phyloP scores from a whole-genome alignment of 2,888 invertebrate species.

The Xestia c-nigrum region DNA sequence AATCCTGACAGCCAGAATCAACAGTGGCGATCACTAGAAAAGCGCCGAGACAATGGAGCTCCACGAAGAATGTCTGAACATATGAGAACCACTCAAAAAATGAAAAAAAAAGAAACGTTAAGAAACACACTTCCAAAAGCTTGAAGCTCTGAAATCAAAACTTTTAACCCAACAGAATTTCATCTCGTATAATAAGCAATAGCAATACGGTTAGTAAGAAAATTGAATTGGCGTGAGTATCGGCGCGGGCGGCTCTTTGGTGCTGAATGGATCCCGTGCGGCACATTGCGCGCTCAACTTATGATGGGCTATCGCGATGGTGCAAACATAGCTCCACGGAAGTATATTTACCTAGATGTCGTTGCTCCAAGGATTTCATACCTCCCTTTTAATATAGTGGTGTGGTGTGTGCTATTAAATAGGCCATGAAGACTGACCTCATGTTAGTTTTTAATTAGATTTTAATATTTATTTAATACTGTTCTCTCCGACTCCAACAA shows the following conservation, averaged over 20 bases:
- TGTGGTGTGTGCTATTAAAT: conserved; percentile 20
- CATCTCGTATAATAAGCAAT: conserved; percentile 69
- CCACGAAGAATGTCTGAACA: background rate
- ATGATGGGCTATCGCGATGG: conserved; percentile 78
- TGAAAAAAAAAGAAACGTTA: background rate
- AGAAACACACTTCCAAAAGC: background rate
- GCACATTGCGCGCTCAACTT: conserved; percentile 80
- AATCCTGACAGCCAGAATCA: no score
- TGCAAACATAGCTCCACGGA: conserved; percentile 51
- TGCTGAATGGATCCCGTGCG: conserved; percentile 87
- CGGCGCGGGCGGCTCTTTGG: conserved; percentile 83
- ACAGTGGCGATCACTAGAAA: no score
- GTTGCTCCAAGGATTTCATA: conserved; percentile 44
- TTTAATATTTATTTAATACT: background rate
- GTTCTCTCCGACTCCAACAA: background rate
- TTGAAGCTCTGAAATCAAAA: conserved; percentile 30
- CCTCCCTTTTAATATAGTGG: no score
- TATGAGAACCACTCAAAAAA: background rate
- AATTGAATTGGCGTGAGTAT: conserved; percentile 86
- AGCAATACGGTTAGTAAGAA: conserved; percentile 86
- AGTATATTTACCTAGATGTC: conserved; percentile 8
- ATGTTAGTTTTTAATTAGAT: background rate
- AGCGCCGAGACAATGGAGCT: no score
- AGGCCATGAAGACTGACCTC: background rate
- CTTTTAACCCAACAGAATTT: conserved; percentile 36